Base-by-base conservation (phyloP, 2,888 invertebrate species). In the Drosophila quasianomalipes region DNA sequence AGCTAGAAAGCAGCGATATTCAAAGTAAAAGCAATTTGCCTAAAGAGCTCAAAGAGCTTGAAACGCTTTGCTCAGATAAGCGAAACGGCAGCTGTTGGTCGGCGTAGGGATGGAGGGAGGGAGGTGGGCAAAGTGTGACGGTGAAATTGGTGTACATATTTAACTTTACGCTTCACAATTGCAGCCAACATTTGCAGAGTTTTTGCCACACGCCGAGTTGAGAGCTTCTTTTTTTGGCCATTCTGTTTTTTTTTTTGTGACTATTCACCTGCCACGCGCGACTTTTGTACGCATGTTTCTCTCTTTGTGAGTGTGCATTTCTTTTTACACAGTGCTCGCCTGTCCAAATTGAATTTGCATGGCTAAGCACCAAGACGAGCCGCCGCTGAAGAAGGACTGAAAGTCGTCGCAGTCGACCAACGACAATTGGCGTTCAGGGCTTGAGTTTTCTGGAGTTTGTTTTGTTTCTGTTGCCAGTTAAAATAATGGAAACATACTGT, bases 301-400 rank as follows among this genome's bases (percentile, higher is more conserved):
- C 9, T 16, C 61, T 61, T 74, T 74, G 72, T 83, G 67, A 31
- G 28, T 19, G 1, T 31, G 26, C 26, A 47, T 47, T 47, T 33
- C 31, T 62, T 51, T 55, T 66, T 53, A 37, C 19, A 16, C 57
- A 57, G 62, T 70, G 70, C 58, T 71, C 57, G 62, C 53, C 62
- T 70, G 66, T 66, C 71, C 82, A 90, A 85, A 85, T 90, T 85
- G 89, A 85, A 85, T 85, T 85, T 90, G 89, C 86, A 89, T 89
- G 79, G 84, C 90, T 74, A 73, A 76, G 74, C 76, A 86, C 84
- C 73, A 85, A 85, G 90, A 78, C 72, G 89, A 62, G 74, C 61
- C 68, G 75, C 47, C 65, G 64, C 65, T 30, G 63, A 49, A 59
- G 64, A 60, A 66, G 52, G 31, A 68, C 28, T 41, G 49, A 47